Percentiles rank a stretch among this genome's conserved stretches.
phyloP scores from a whole-genome alignment of 2,113 vertebrate species.

The Zosterops pallidus region DNA sequence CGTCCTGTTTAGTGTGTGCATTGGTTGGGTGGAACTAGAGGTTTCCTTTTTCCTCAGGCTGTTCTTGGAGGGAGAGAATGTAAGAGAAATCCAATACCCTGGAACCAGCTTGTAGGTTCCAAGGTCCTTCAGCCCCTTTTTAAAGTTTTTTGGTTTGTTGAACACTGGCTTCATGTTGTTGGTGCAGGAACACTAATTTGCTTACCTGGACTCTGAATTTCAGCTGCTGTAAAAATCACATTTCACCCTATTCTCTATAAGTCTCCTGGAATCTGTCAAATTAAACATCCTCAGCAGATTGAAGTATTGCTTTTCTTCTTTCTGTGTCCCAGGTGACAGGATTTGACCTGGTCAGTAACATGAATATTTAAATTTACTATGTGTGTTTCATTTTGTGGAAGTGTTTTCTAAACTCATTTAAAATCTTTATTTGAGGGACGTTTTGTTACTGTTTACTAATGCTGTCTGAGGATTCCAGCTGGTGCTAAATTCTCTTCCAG shows the following conservation, averaged over 20 bases:
- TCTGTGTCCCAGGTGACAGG: background rate
- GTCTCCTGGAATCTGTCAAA: background rate
- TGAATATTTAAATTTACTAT: background rate
- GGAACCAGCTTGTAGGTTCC: background rate
- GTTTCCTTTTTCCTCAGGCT: background rate
- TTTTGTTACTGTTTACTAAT: constrained; percentile 26
- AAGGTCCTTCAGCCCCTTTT: background rate
- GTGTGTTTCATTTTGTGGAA: background rate
- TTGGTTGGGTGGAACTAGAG: background rate
- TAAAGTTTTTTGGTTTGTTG: background rate
- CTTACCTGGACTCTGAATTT: background rate
- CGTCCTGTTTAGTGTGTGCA: accelerated
- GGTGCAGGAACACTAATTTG: background rate
- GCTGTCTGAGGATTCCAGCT: constrained; percentile 5
- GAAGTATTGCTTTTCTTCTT: background rate
- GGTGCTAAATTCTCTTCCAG: constrained; percentile 19
- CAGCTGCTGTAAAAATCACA: background rate
- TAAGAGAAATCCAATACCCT: background rate
- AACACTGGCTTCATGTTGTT: background rate
- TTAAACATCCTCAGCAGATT: background rate
- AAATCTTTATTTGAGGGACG: background rate
- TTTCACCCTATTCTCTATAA: background rate
- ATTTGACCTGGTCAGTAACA: background rate
- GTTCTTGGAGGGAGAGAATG: background rate
- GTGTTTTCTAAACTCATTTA: background rate